Percentiles rank a stretch among this genome's conserved stretches.
phyloP scores from a whole-genome alignment of 2,113 vertebrate species.

The Megaceryle maxima region DNA sequence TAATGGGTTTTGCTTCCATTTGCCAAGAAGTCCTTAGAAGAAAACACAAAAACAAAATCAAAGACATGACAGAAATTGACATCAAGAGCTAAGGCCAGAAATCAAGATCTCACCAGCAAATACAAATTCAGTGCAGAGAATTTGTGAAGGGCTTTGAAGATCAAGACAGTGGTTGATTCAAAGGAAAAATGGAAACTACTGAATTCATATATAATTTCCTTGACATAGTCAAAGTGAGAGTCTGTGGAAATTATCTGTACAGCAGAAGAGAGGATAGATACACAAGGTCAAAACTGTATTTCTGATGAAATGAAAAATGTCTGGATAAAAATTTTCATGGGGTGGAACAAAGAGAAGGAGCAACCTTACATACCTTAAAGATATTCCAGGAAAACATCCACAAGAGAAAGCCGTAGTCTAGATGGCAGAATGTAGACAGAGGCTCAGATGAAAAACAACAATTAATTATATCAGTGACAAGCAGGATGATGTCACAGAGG shows the following conservation, averaged over 20 bases:
- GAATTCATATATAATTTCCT: neutral
- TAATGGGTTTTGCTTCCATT: neutral
- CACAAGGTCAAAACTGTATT: neutral
- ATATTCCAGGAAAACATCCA: neutral
- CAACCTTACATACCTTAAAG: neutral
- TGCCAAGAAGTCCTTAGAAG: neutral
- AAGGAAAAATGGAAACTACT: neutral
- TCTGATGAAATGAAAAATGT: neutral
- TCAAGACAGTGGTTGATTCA: neutral
- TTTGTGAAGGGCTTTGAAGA: neutral
- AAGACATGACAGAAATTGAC: neutral
- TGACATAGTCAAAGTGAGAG: neutral
- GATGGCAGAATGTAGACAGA: neutral
- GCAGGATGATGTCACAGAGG: neutral
- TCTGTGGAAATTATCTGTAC: neutral
- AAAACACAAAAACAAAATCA: neutral
- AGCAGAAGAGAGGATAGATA: neutral
- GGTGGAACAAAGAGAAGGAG: neutral
- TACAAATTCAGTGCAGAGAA: neutral
- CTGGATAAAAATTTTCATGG: neutral
- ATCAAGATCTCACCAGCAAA: neutral
- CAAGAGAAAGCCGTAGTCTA: neutral
- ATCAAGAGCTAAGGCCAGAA: neutral
- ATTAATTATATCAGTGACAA: neutral
- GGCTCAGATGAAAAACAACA: neutral